Conservation (phyloP, 2,797 vertebrate species). For the Sphenopsis melanotis region DNA sequence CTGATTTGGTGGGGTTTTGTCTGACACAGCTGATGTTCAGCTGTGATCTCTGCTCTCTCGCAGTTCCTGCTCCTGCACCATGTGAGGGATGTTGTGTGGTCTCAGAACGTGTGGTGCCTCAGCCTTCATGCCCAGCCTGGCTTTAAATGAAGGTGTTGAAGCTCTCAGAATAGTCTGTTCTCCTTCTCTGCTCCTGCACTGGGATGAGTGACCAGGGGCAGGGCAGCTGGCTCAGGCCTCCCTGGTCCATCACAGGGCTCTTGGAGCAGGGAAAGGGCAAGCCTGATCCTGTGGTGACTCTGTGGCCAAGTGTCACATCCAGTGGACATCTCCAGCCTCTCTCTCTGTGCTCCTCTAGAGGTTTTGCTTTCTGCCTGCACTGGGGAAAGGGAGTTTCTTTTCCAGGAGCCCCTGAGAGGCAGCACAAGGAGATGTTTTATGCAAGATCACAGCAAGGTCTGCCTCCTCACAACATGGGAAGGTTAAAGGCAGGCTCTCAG, state of each 20-base stretch:
- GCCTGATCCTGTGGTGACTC: not conserved
- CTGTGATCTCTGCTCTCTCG: not conserved
- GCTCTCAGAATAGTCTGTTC: not conserved
- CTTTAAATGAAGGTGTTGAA: not conserved
- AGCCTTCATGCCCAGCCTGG: not conserved
- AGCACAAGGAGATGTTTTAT: not conserved
- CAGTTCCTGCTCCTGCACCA: not conserved
- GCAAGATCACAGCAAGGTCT: not conserved
- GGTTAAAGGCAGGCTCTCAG: conserved; percentile 13
- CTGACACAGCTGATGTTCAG: not conserved
- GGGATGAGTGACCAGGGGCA: not conserved
- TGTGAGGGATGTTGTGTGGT: fast-evolving
- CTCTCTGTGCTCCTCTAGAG: not conserved
- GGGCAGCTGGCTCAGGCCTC: not conserved
- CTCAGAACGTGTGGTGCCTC: fast-evolving
- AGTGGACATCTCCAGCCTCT: not conserved
- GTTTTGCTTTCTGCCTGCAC: not conserved
- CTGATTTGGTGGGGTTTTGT: not conserved
- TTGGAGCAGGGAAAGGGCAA: not conserved
- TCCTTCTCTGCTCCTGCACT: fast-evolving
- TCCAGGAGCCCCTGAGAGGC: not conserved
- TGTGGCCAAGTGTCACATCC: not conserved
- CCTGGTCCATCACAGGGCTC: not conserved
- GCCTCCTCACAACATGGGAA: not conserved
- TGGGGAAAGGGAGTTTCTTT: not conserved